Base-by-base conservation (phyloP, 2,113 vertebrate species). In the Gobio gobio region DNA sequence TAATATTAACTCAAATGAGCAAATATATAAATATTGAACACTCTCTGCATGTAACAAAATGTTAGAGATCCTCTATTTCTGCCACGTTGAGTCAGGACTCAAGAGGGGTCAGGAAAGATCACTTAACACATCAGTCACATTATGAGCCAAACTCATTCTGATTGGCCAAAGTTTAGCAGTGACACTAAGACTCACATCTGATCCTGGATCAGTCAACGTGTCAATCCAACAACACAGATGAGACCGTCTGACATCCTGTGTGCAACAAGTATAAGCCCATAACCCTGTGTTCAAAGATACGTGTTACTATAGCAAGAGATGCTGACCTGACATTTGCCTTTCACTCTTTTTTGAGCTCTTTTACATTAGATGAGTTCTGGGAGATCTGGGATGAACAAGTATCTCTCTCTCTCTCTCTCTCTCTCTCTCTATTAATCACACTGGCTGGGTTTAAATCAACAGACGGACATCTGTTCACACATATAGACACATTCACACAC, bases 231-330 rank as follows among this genome's bases (percentile, higher is more conserved):
- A 18, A 29, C 29, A 77, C 18, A 56, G 26, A 10, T 56, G 16
- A 56, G 51, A 22, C 73, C n/a, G 24, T 76, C 73, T 76, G 16
- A 54, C 14, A 10, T 76, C 47, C 73, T 20, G 73, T 18, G 3
- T 33, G n/a, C 14, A 33, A 58, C 29, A 56, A 51, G 70, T 58
- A n/a, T 47, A 22, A 58, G 12, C 18, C 51, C 51, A 78, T 58
- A 64, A 66, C 45, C 63, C 16, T 78, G 51, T 82, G 40, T 40
- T 51, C 58, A 72, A 26, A 63, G 29, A 72, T 70, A 54, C 66
- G 26, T 24, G 73, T 87, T 78, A 61, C 86, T 77, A 87, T 83
- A 78, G 86, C 79, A 87, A 47, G 20, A 82, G 33, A 14, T 18
- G 16, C 22, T 26, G 75, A 16, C 14, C 16, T 16, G 49, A 51